A percentile compares a stretch with the other conserved stretches of the same genome.
phyloP scores from a whole-genome alignment of 2,113 vertebrate species.

The Oncorhynchus nerka region DNA sequence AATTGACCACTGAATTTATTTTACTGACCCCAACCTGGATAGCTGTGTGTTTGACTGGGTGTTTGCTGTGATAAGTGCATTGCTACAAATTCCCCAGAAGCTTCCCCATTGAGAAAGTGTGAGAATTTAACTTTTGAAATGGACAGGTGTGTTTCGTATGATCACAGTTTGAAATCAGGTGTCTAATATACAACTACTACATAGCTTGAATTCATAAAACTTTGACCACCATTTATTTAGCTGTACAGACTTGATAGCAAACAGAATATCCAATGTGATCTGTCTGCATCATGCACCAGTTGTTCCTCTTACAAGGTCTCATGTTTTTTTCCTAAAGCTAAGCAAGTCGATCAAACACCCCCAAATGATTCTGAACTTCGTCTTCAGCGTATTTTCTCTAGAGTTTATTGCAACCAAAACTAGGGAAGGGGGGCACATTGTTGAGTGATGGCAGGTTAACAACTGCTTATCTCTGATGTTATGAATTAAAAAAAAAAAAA shows the following conservation, averaged over 20 bases:
- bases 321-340: neutral
- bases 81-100: too few species aligned
- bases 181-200: neutral
- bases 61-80: too few species aligned
- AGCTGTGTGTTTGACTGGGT: too few species aligned
- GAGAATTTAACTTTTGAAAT: too few species aligned
- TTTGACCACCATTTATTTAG: neutral
- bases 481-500: neutral
- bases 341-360: neutral
- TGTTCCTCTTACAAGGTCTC: neutral
- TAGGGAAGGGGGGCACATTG: neutral
- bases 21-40: too few species aligned
- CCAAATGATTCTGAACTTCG: neutral
- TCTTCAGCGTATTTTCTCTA: neutral
- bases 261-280: neutral
- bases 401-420: neutral
- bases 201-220: neutral
- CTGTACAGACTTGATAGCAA: neutral
- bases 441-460: neutral
- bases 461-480: neutral
- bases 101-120: too few species aligned
- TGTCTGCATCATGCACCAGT: neutral
- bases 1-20: too few species aligned
- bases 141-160: too few species aligned
- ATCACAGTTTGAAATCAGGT: neutral